These are phyloP conservation scores for Melanostoma mellinum DNA, from an alignment of 2,888 invertebrate genomes.

Conservation along the genomic window DNA sequence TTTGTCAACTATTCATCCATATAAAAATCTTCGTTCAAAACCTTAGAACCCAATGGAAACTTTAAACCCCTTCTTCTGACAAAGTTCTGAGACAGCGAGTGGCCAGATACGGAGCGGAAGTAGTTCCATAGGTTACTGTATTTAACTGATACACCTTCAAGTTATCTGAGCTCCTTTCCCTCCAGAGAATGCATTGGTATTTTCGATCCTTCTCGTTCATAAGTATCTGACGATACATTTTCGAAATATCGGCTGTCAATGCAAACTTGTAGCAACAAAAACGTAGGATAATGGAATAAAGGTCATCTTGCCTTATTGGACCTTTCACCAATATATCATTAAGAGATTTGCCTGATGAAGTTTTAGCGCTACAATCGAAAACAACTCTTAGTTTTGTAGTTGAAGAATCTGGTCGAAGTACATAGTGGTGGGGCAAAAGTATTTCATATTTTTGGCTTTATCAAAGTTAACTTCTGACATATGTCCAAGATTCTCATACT, in stretches of 20 bases:
- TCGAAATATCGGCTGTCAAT: constrained; percentile 64
- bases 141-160: constrained; percentile 33
- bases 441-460: not conserved
- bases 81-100: constrained; percentile 33
- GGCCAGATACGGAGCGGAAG: constrained; percentile 45
- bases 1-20: too few species aligned
- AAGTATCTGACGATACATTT: constrained; percentile 71
- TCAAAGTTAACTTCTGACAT: constrained; percentile 8
- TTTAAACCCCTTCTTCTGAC: not conserved
- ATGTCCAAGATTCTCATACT: constrained; percentile 19
- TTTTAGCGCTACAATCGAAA: constrained; percentile 50
- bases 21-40: constrained; percentile 54
- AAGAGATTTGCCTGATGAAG: constrained; percentile 57
- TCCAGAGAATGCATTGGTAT: constrained; percentile 64
- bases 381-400: constrained; percentile 60
- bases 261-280: constrained; percentile 14
- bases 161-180: constrained; percentile 10
- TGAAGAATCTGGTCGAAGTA: constrained; percentile 7
- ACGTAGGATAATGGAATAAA: constrained; percentile 42
- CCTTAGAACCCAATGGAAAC: constrained; percentile 53
- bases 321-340: constrained; percentile 74
- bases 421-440: constrained; percentile 9
- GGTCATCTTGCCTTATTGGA: constrained; percentile 68
- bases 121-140: constrained; percentile 44
- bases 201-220: constrained; percentile 52